Conservation (phyloP, 1,140 invertebrate genomes). For the Caenorhabditis brenneri region DNA sequence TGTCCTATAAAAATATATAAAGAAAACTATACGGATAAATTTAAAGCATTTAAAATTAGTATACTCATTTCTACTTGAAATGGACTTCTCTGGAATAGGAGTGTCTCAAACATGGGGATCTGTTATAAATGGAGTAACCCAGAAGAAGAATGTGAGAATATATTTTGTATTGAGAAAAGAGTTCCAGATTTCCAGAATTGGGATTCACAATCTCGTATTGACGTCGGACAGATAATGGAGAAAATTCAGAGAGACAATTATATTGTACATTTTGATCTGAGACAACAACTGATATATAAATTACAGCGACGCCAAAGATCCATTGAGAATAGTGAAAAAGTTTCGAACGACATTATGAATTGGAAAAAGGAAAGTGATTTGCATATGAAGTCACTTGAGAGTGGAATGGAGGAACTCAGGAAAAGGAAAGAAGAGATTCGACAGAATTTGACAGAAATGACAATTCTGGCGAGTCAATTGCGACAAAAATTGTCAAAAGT, state of each 20-base stretch:
- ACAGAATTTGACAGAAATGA: slow-evolving; percentile 13
- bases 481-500: neutral
- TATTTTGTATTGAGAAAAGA: neutral
- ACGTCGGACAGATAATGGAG: slow-evolving; percentile 17
- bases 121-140: neutral
- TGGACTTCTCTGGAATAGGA: neutral
- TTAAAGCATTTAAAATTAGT: too few species aligned
- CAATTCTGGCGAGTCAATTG: neutral
- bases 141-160: neutral
- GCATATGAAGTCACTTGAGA: neutral
- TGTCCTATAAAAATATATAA: too few species aligned
- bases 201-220: neutral
- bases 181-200: neutral
- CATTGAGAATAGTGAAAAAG: neutral
- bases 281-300: neutral
- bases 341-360: neutral
- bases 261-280: neutral
- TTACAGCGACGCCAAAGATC: neutral
- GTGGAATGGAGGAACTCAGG: neutral
- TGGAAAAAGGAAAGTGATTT: slow-evolving; percentile 3
- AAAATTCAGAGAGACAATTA: slow-evolving; percentile 12
- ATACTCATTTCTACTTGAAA: neutral
- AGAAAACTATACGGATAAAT: too few species aligned
- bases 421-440: neutral
- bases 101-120: neutral